Conservation (phyloP, 1,140 invertebrate genomes). For the Papilio machaon region DNA sequence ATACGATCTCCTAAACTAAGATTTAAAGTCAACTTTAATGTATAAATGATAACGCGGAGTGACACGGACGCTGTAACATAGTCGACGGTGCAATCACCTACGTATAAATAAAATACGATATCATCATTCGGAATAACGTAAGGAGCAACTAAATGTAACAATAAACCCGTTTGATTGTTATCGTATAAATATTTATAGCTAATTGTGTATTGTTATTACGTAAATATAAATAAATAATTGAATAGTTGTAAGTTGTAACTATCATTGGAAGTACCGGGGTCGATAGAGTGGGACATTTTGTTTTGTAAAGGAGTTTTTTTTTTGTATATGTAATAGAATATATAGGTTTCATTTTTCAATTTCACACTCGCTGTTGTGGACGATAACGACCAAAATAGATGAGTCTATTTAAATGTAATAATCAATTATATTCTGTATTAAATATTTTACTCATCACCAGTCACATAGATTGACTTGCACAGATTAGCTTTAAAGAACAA, state of each 20-base stretch:
- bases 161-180: conserved; percentile 79
- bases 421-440: neutral
- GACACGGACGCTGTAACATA: conserved; percentile 73
- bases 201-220: conserved; percentile 82
- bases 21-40: conserved; percentile 80
- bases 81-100: conserved; percentile 64
- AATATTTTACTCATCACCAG: neutral
- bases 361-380: neutral
- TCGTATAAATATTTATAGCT: conserved; percentile 82
- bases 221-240: conserved; percentile 81
- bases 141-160: conserved; percentile 72
- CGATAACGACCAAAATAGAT: neutral
- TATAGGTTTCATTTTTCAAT: conserved; percentile 49
- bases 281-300: conserved; percentile 61
- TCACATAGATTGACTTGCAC: neutral
- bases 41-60: conserved; percentile 72
- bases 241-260: conserved; percentile 80
- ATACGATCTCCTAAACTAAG: conserved; percentile 82
- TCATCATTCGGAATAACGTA: conserved; percentile 63
- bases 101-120: conserved; percentile 59
- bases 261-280: conserved; percentile 73
- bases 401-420: neutral
- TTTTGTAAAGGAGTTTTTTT: conserved; percentile 69
- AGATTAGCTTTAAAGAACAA: neutral
- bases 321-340: conserved; percentile 63